A percentile compares a stretch with the other conserved stretches of the same genome.
These are phyloP conservation scores for Labia minor DNA, from an alignment of 2,888 invertebrate species.

Conservation along the genomic window DNA sequence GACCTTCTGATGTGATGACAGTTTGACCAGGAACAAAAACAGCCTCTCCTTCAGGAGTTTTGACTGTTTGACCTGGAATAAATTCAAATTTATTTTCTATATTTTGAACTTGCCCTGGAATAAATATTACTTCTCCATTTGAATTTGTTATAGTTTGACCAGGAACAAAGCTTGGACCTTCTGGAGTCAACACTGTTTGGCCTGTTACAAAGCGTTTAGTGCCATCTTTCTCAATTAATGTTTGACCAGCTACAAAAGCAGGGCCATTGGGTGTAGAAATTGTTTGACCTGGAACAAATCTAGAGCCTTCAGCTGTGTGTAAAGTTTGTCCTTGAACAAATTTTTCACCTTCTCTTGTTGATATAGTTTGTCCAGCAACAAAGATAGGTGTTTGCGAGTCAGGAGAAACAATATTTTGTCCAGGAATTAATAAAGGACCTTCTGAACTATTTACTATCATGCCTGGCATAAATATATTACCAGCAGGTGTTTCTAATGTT, in stretches of 20 bases:
- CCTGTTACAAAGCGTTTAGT: conserved; percentile 48
- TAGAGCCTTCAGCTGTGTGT: conserved; percentile 42
- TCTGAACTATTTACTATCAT: conserved; percentile 56
- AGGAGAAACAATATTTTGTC: conserved; percentile 52
- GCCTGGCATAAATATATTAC: conserved; percentile 60
- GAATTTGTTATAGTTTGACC: conserved; percentile 43
- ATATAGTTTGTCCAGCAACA: conserved; percentile 59
- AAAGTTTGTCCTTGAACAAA: conserved; percentile 61
- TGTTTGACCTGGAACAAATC: conserved; percentile 52
- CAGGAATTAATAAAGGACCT: conserved; percentile 60
- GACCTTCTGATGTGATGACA: conserved; percentile 48
- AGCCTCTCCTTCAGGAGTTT: conserved; percentile 44
- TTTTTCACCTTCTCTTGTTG: conserved; percentile 42
- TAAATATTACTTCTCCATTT: conserved; percentile 45
- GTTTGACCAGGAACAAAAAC: conserved; percentile 55
- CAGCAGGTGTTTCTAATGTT: conserved; percentile 56
- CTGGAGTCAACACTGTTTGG: conserved; percentile 47
- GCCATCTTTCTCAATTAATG: conserved; percentile 40
- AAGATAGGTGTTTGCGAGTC: conserved; percentile 49
- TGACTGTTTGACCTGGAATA: conserved; percentile 50
- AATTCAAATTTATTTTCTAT: conserved; percentile 48
- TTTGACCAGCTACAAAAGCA: conserved; percentile 55
- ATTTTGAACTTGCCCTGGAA: conserved; percentile 51
- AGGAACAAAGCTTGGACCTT: conserved; percentile 51
- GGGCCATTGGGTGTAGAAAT: conserved; percentile 50